Evolutionary conservation across 2,888 invertebrate genomes (phyloP).

Genomic region (Drosophila picticornis): DNA sequence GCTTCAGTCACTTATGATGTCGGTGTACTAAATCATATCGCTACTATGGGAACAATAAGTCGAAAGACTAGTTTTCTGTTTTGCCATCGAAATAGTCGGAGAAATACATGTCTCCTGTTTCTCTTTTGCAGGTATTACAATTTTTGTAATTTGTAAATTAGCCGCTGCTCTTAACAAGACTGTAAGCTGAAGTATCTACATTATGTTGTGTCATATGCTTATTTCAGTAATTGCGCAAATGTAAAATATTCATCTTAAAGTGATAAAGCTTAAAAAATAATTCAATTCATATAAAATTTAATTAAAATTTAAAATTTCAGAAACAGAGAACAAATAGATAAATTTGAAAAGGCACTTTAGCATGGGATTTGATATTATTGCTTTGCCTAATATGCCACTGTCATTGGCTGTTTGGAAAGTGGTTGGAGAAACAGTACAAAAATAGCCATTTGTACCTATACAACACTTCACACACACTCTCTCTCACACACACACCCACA

Average conservation of each 20-base stretch:
- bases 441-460: conserved; percentile 32
- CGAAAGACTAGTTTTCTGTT: background rate
- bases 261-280: background rate
- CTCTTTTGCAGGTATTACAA: background rate
- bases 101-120: background rate
- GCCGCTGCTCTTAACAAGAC: background rate
- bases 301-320: background rate
- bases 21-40: background rate
- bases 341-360: background rate
- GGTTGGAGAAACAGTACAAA: conserved; percentile 12
- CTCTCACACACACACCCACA: conserved; percentile 21
- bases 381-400: conserved; percentile 17
- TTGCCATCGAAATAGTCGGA: background rate
- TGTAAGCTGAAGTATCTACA: background rate
- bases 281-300: background rate
- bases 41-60: background rate
- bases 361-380: background rate
- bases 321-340: background rate
- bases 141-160: background rate
- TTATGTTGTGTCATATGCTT: no score
- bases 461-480: conserved; percentile 31
- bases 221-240: background rate
- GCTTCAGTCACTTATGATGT: background rate
- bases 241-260: background rate
- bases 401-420: conserved; percentile 19